Evolutionary conservation across 92 coral and sea anemone species (phyloP).

Genomic region (Virgularia gustaviana): DNA sequence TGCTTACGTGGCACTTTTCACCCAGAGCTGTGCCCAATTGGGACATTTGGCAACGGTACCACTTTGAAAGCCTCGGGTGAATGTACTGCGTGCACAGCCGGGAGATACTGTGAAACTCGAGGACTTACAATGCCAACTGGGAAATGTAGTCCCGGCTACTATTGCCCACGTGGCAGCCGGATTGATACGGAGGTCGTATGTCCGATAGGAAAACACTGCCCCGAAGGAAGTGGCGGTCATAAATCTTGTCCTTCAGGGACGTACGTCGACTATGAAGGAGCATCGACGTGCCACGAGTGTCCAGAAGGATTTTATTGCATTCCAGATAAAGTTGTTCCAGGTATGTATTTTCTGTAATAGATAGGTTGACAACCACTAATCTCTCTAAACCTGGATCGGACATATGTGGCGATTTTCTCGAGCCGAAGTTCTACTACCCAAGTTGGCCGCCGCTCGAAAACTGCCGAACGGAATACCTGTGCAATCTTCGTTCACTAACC

Average conservation of each 20-base stretch:
- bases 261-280: conserved; percentile 57
- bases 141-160: conserved; percentile 70
- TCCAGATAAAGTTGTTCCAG: conserved; percentile 53
- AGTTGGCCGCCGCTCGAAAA: no score
- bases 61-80: conserved; percentile 57
- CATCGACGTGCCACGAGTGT: conserved; percentile 61
- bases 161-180: conserved; percentile 75
- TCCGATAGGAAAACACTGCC: conserved; percentile 76
- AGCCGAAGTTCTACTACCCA: no score
- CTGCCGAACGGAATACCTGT: no score
- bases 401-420: no score
- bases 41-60: conserved; percentile 76
- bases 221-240: conserved; percentile 66
- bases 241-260: conserved; percentile 65
- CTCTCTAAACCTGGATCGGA: neutral
- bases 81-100: conserved; percentile 69
- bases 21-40: conserved; percentile 76
- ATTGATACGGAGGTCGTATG: conserved; percentile 66
- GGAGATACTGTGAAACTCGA: conserved; percentile 78
- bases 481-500: no score
- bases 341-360: no score
- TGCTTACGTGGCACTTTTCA: conserved; percentile 67
- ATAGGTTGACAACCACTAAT: conserved; percentile 8
- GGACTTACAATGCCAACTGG: conserved; percentile 77
- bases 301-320: conserved; percentile 75